A percentile compares a stretch with the other conserved stretches of the same genome.
Conservation (phyloP, 2,888 invertebrate species). For the Suillia variegata region DNA sequence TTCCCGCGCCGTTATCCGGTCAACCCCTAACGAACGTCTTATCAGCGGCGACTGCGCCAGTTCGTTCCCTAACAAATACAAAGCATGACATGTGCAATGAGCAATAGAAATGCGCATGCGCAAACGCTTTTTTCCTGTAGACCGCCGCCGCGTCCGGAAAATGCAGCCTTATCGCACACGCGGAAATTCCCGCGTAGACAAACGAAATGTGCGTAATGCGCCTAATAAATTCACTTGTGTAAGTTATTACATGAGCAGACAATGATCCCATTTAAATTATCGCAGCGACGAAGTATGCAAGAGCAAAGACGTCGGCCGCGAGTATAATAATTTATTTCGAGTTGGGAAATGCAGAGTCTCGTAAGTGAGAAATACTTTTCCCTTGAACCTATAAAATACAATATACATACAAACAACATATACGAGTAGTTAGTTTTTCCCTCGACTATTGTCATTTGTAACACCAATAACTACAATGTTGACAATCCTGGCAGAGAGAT, state of each 20-base stretch:
- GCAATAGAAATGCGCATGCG: neutral
- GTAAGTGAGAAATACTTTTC: too few species aligned
- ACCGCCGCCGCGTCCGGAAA: neutral
- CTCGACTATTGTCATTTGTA: too few species aligned
- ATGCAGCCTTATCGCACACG: neutral
- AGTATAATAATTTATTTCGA: too few species aligned
- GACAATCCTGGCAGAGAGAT: too few species aligned
- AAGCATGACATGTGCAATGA: neutral
- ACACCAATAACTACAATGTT: too few species aligned
- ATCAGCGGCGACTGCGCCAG: neutral
- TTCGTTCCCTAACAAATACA: neutral
- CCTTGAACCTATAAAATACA: too few species aligned
- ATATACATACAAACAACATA: too few species aligned
- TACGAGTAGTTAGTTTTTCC: too few species aligned
- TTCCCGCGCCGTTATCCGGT: neutral
- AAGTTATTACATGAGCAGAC: conserved; percentile 3
- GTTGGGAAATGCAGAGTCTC: too few species aligned
- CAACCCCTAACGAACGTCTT: too few species aligned
- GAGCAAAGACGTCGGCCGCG: too few species aligned
- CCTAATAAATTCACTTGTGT: neutral
- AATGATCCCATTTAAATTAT: neutral
- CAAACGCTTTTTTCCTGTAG: neutral
- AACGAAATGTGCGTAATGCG: neutral
- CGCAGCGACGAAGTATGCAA: neutral
- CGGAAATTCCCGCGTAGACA: neutral